Evolutionary conservation across 2,113 vertebrate species (phyloP).

Genomic region (Burhinus oedicnemus): DNA sequence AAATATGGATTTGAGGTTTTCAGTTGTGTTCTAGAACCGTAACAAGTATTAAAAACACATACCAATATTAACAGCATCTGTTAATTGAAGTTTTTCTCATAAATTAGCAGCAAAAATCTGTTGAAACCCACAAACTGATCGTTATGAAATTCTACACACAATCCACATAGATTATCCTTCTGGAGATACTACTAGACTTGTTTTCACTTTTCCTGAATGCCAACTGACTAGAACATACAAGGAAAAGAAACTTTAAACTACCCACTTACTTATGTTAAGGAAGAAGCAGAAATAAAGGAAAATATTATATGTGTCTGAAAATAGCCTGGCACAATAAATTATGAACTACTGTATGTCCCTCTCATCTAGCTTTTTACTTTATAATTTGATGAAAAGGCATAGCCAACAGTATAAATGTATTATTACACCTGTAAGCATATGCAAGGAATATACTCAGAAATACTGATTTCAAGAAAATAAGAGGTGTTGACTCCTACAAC

Average conservation of each 20-base stretch:
- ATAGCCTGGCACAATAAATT: background rate
- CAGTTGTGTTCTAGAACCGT: background rate
- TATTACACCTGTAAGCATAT: background rate
- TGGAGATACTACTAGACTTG: background rate
- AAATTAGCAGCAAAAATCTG: background rate
- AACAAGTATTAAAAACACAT: background rate
- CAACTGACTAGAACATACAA: background rate
- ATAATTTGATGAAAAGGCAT: background rate
- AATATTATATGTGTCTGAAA: background rate
- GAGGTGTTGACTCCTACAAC: background rate
- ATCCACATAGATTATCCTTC: background rate
- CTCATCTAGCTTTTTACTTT: background rate
- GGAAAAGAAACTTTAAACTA: background rate
- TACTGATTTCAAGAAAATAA: background rate
- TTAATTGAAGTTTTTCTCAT: background rate
- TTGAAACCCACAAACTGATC: background rate
- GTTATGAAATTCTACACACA: background rate
- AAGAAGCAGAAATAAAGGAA: background rate
- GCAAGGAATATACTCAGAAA: background rate
- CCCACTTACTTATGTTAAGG: background rate
- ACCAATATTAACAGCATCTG: background rate
- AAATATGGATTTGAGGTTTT: background rate
- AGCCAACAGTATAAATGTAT: background rate
- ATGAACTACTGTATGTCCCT: background rate
- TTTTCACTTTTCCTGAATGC: background rate